These are phyloP conservation scores for Anadara kagoshimensis DNA, from an alignment of 1,140 invertebrate species.

Conservation along the genomic window DNA sequence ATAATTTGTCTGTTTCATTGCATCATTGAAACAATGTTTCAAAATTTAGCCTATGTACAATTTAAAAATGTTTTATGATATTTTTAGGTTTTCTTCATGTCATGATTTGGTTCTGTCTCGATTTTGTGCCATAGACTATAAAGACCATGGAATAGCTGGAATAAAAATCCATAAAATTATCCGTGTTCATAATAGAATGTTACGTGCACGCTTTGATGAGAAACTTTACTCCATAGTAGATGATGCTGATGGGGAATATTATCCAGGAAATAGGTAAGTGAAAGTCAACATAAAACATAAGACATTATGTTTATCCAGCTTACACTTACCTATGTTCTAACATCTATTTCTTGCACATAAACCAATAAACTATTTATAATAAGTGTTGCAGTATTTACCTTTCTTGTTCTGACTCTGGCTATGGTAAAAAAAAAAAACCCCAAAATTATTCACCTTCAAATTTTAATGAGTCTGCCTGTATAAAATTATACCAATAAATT, in stretches of 20 bases:
- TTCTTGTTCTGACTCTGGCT: neutral
- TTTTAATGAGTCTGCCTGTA: too few species aligned
- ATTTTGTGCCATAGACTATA: slow-evolving; percentile 72
- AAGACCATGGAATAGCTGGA: slow-evolving; percentile 63
- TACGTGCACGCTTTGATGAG: slow-evolving; percentile 69
- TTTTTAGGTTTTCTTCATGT: slow-evolving; percentile 70
- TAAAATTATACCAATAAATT: too few species aligned
- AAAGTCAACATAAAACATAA: neutral
- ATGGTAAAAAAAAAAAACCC: too few species aligned
- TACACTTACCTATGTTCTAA: too few species aligned
- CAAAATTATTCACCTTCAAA: too few species aligned
- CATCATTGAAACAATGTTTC: too few species aligned
- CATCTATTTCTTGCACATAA: too few species aligned
- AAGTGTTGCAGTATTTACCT: neutral
- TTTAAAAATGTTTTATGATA: slow-evolving; percentile 3
- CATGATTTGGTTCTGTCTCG: slow-evolving; percentile 72
- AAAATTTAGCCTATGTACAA: too few species aligned
- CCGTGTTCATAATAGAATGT: slow-evolving; percentile 69
- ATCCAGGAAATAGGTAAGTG: slow-evolving; percentile 57
- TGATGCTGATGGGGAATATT: slow-evolving; percentile 57
- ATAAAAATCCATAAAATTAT: slow-evolving; percentile 69
- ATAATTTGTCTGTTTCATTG: too few species aligned
- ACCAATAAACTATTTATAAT: neutral
- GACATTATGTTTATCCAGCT: too few species aligned
- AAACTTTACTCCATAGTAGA: slow-evolving; percentile 59